These are phyloP conservation scores for Rhea pennata DNA, from an alignment of 2,113 vertebrate genomes.

Conservation along the genomic window DNA sequence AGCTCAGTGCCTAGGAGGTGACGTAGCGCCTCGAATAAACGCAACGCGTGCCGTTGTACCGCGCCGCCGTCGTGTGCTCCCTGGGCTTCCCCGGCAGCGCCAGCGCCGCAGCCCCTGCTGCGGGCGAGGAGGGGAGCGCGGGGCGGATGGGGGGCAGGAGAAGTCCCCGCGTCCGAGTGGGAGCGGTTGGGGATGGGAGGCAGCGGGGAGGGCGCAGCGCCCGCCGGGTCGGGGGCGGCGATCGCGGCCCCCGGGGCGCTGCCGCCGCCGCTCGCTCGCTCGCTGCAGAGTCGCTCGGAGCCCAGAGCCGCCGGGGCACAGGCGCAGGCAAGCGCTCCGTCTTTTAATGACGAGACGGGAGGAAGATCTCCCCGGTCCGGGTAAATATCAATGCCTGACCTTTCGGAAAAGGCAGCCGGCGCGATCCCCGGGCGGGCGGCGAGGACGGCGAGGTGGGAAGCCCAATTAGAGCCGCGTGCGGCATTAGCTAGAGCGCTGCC, in stretches of 20 bases:
- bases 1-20: slow-evolving; percentile 75
- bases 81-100: neutral
- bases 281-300: neutral
- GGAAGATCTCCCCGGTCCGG: neutral
- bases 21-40: slow-evolving; percentile 61
- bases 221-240: too few relatives aligned
- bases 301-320: accelerated
- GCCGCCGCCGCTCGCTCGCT: neutral
- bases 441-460: neutral
- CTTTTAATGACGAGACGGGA: neutral
- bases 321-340: accelerated
- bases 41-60: slow-evolving; percentile 41
- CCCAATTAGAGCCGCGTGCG: accelerated
- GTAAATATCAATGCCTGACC: slow-evolving; percentile 55
- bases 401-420: neutral
- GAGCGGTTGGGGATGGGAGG: too few relatives aligned
- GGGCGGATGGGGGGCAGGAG: neutral
- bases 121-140: neutral
- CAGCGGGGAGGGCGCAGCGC: too few relatives aligned
- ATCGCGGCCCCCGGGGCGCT: neutral
- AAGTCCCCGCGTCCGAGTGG: neutral
- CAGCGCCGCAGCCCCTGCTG: neutral
- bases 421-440: accelerated
- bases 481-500: accelerated
- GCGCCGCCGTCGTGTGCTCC: accelerated